Percentiles rank a stretch among this genome's conserved stretches.
phyloP scores from a whole-genome alignment of 2,888 invertebrate species.

The Adela reaumurella region DNA sequence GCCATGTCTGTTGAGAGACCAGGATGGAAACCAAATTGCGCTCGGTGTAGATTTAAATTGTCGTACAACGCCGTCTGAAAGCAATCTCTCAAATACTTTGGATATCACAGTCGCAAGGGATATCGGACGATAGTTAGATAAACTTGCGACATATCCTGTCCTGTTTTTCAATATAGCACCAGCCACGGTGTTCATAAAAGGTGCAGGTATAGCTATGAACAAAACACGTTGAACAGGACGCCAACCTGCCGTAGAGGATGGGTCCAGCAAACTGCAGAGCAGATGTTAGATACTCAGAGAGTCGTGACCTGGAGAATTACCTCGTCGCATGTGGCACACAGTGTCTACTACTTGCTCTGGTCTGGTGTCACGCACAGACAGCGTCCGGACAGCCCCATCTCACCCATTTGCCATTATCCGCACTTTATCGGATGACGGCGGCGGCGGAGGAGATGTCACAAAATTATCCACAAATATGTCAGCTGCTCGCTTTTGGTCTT shows the following conservation, averaged over 20 bases:
- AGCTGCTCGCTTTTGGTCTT: neutral
- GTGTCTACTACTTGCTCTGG: neutral
- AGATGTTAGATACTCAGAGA: constrained; percentile 5
- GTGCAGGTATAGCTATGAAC: constrained; percentile 1
- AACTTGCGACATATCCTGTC: constrained; percentile 2
- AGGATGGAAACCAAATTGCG: constrained; percentile 13
- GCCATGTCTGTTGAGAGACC: constrained; percentile 12
- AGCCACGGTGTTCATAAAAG: neutral
- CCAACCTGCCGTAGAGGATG: neutral
- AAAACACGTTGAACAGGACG: constrained; percentile 3
- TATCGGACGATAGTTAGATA: constrained; percentile 3
- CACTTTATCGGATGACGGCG: neutral
- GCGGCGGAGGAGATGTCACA: neutral
- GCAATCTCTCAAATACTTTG: constrained; percentile 4
- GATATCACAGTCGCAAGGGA: constrained; percentile 2
- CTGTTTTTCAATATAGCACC: constrained; percentile 4
- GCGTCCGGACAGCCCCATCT: too few species aligned
- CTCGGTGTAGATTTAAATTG: constrained; percentile 7
- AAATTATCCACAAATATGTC: neutral
- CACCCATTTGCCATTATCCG: too few species aligned
- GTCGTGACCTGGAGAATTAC: constrained; percentile 5
- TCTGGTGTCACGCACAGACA: too few species aligned
- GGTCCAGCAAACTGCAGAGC: constrained; percentile 1
- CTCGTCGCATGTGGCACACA: neutral
- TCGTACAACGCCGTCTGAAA: constrained; percentile 5